These are phyloP conservation scores for Eciton burchellii DNA, from an alignment of 1,140 invertebrate genomes.

Conservation along the genomic window DNA sequence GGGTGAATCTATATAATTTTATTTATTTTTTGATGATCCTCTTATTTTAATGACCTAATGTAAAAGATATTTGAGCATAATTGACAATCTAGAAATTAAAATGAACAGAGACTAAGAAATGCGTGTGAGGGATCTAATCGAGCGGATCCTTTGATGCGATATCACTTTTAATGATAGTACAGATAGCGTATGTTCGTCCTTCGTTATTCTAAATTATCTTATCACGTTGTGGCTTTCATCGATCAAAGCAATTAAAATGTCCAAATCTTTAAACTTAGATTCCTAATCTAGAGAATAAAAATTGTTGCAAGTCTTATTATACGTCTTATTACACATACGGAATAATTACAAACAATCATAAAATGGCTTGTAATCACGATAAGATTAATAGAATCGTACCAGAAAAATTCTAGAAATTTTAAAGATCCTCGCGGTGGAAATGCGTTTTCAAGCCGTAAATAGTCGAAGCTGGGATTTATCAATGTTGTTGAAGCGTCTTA, in stretches of 20 bases:
- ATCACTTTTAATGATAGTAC: background rate
- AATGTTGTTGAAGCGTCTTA: conserved; percentile 32
- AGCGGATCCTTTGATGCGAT: background rate
- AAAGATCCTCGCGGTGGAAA: background rate
- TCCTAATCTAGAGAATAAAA: background rate
- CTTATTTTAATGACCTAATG: background rate
- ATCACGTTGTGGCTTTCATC: background rate
- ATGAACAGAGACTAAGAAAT: background rate
- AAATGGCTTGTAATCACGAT: background rate
- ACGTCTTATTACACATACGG: background rate
- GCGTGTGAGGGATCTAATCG: background rate
- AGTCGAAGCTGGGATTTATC: conserved; percentile 3
- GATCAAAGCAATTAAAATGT: background rate
- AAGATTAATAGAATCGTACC: background rate
- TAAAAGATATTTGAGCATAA: background rate
- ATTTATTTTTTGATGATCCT: background rate
- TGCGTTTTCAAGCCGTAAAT: conserved; percentile 15
- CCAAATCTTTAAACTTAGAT: background rate
- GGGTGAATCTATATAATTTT: background rate
- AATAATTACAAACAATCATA: background rate
- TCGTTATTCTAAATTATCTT: background rate
- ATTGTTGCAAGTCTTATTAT: background rate
- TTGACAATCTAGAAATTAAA: background rate
- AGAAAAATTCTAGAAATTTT: background rate
- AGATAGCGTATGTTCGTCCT: background rate